Base-by-base conservation (phyloP, 2,113 vertebrate species). In the Pipra filicauda region DNA sequence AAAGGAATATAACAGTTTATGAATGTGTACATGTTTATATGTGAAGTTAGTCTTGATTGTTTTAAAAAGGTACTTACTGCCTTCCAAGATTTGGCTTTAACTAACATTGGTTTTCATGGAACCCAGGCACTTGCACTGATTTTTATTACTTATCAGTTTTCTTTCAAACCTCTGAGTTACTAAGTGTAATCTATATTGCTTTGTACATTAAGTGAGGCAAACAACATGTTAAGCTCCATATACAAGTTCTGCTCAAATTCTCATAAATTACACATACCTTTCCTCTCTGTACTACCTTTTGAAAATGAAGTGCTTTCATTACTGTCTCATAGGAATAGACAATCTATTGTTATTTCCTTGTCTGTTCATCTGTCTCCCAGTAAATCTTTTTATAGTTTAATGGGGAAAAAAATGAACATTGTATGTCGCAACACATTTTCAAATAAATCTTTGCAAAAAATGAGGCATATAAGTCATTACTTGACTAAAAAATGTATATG, bases 141-240 rank as follows among this genome's bases (percentile, higher is more conserved):
- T 88, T 90, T 74, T 79, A 57, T 78, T 87, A 58, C 39, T 64
- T 77, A 48, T 72, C 75, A 86, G 30, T 43, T 83, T 88, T 88
- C 55, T 84, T 51, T 80, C 72, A 89, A 30, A 88, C 9, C 5
- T 61, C 31, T 83, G 43, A 4, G 2, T 78, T 84, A 58, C n/a
- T 69, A 87, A 72, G 6, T 77, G 10, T 58, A 57, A 62, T 72
- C 33, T 77, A 8, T 72, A 71, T 48, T 87, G 33, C 24, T 91
- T 85, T 85, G 30, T 84, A 46, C 28, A 31, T 80, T 65, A 81
- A 67, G 41, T 24, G 22, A 70, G 35, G 28, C 16, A 94, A 95
- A 81, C 43, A 81, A 7, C 39, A 27, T 31, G 13, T 65, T 91
- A 71, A 67, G 41, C 17, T 89, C 19, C 28, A n/a, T 31, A 57